A percentile compares a stretch with the other conserved stretches of the same genome.
Evolutionary conservation across 2,797 vertebrate genomes (phyloP).

Genomic region (Halcyon badia): DNA sequence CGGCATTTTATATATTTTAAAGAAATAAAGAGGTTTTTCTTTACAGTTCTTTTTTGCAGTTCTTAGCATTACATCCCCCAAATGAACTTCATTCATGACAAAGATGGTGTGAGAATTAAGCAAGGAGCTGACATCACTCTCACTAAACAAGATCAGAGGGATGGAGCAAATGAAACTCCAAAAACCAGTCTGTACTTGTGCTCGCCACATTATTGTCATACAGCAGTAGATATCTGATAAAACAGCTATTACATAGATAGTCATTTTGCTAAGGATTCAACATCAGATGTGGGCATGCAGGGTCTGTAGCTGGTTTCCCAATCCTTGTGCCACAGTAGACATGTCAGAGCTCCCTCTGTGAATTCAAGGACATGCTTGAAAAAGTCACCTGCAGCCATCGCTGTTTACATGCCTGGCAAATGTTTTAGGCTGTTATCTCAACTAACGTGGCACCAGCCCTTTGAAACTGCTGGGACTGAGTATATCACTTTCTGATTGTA

Average conservation of each 20-base stretch:
- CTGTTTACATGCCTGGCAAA: not conserved
- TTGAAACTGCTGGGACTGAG: not conserved
- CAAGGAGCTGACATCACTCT: not conserved
- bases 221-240: not conserved
- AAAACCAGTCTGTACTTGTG: constrained; percentile 5
- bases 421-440: not conserved
- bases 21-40: not conserved
- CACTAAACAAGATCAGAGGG: not conserved
- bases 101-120: not conserved
- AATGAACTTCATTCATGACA: not conserved
- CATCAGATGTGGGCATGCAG: not conserved
- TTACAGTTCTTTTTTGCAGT: not conserved
- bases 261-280: not conserved
- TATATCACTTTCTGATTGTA: not conserved
- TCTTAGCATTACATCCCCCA: not conserved
- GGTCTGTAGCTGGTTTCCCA: not conserved
- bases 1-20: not conserved
- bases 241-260: not conserved
- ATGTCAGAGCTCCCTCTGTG: not conserved
- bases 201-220: not conserved
- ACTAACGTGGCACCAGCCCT: accelerated
- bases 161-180: constrained; percentile 6
- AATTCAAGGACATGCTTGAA: not conserved
- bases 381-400: not conserved
- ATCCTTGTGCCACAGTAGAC: not conserved